These are phyloP conservation scores for Melozone crissalis DNA, from an alignment of 2,113 vertebrate species.

Conservation along the genomic window DNA sequence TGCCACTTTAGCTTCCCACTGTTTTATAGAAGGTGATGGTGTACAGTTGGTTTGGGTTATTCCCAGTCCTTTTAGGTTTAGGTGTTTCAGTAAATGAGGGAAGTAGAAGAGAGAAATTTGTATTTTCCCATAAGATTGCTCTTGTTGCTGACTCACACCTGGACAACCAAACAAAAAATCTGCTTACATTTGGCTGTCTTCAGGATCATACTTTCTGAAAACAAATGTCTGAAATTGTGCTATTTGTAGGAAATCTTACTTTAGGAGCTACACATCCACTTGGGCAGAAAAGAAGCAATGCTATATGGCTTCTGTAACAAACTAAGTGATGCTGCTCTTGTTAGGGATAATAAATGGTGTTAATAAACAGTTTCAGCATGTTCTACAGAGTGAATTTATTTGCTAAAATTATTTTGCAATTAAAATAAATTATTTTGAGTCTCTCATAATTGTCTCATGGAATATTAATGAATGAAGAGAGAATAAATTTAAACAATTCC, in stretches of 20 bases:
- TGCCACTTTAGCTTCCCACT: not conserved
- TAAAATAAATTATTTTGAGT: not conserved
- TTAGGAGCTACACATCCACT: not conserved
- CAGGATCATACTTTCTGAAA: not conserved
- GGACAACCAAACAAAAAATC: not conserved
- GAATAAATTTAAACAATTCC: not conserved
- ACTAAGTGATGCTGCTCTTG: not conserved
- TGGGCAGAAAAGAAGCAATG: not conserved
- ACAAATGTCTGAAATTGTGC: not conserved
- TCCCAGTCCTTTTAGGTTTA: not conserved
- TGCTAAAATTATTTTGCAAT: conserved; percentile 17
- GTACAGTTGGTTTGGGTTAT: not conserved
- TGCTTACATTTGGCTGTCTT: not conserved
- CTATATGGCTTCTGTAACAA: not conserved
- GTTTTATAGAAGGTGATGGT: not conserved
- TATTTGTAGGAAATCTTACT: not conserved
- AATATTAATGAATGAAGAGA: conserved; percentile 8
- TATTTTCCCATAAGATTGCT: not conserved
- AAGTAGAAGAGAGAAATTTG: not conserved
- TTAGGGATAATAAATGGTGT: not conserved
- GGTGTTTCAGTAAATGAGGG: not conserved
- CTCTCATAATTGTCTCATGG: not conserved
- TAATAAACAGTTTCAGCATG: not conserved
- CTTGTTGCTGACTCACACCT: not conserved
- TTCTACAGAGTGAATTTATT: not conserved